Evolutionary conservation across 2,797 vertebrate genomes (phyloP).

Genomic region (Cuculus canorus): DNA sequence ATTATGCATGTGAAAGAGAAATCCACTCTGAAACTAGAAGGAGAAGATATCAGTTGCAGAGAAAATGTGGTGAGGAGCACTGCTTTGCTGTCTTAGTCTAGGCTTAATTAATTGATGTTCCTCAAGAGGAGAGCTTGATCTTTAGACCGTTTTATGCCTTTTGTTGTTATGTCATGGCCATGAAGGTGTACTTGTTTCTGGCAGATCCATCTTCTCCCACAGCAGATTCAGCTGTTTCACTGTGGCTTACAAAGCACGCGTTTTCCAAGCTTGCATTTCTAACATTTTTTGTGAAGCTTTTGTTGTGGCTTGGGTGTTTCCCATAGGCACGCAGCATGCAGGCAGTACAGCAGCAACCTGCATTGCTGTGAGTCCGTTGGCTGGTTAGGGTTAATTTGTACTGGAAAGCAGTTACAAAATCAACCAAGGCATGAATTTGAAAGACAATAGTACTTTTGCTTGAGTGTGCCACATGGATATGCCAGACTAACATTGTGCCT

Average conservation of each 20-base stretch:
- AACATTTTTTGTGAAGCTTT: not conserved
- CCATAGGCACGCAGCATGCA: not conserved
- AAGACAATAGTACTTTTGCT: not conserved
- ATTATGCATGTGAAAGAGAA: not conserved
- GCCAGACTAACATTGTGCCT: not conserved
- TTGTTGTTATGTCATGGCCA: not conserved
- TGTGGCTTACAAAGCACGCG: not conserved
- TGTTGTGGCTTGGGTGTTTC: constrained; percentile 14
- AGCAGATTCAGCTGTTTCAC: not conserved
- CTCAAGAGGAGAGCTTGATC: not conserved
- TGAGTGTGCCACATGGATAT: not conserved
- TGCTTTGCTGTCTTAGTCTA: not conserved
- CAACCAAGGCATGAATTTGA: not conserved
- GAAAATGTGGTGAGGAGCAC: not conserved
- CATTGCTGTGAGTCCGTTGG: not conserved
- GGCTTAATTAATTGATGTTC: not conserved
- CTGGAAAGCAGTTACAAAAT: not conserved
- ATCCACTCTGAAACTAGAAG: not conserved
- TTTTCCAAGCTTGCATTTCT: not conserved
- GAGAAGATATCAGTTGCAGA: not conserved
- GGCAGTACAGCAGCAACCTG: not conserved
- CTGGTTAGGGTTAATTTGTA: not conserved
- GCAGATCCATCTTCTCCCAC: not conserved
- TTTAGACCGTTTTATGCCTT: not conserved
- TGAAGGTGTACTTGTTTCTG: not conserved